Conservation (phyloP, 2,797 vertebrate species). For the Melanotaenia maccullochi region DNA sequence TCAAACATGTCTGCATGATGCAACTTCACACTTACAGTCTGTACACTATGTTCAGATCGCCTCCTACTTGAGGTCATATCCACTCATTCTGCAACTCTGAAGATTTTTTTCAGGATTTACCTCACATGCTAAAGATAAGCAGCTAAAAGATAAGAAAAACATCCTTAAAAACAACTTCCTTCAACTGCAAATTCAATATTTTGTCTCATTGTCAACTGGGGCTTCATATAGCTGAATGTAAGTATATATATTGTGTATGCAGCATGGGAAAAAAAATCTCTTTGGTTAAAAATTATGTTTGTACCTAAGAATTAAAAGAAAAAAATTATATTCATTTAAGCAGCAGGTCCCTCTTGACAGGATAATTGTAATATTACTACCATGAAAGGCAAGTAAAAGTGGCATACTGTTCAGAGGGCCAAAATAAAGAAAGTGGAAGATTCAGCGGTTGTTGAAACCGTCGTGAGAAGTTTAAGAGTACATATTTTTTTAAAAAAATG, state of each 20-base stretch:
- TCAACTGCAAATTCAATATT: too few relatives aligned
- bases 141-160: background rate
- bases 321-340: background rate
- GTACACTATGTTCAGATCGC: background rate
- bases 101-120: background rate
- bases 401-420: background rate
- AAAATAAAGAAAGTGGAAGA: background rate
- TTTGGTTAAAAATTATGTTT: background rate
- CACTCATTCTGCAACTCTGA: background rate
- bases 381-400: background rate
- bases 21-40: slow-evolving; percentile 1
- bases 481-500: too few relatives aligned
- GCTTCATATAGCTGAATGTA: too few relatives aligned
- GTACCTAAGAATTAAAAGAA: background rate
- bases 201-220: too few relatives aligned
- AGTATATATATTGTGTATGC: background rate
- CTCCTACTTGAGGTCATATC: background rate
- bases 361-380: background rate
- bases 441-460: too few relatives aligned
- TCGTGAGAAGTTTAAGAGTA: too few relatives aligned
- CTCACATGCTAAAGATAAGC: background rate
- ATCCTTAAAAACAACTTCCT: background rate
- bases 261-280: background rate
- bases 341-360: background rate
- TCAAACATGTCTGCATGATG: background rate